Percentiles rank a stretch among this genome's conserved stretches.
These are phyloP conservation scores for Phaenicophaeus curvirostris DNA, from an alignment of 2,797 vertebrate genomes.

Conservation along the genomic window DNA sequence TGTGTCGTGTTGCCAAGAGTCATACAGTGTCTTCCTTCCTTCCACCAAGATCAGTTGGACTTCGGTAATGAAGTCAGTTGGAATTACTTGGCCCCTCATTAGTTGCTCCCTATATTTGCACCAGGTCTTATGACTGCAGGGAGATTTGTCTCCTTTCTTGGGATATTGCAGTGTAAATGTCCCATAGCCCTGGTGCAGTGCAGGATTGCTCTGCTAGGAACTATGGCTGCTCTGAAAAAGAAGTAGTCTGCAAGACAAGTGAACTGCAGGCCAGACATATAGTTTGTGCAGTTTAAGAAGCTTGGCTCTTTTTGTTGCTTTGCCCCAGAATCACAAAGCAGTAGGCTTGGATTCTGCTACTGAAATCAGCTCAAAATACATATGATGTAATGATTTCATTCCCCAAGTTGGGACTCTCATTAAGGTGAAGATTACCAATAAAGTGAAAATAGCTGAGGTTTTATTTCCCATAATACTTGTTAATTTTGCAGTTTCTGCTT, in stretches of 20 bases:
- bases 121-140: not conserved
- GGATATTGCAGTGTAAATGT: not conserved
- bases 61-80: not conserved
- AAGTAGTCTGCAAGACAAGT: not conserved
- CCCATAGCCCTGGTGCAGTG: accelerated
- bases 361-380: not conserved
- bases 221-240: not conserved
- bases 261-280: not conserved
- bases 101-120: not conserved
- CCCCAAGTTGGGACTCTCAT: not conserved
- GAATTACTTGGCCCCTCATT: not conserved
- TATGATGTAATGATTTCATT: not conserved
- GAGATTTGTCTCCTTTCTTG: not conserved
- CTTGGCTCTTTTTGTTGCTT: not conserved
- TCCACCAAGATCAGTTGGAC: not conserved
- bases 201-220: not conserved
- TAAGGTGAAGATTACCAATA: not conserved
- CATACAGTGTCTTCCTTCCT: not conserved
- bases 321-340: not conserved
- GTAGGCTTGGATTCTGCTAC: not conserved
- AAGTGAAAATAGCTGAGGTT: not conserved
- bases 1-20: not conserved
- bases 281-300: not conserved
- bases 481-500: slow-evolving; percentile 3
- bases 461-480: not conserved